These are phyloP conservation scores for Struthidea cinerea DNA, from an alignment of 2,113 vertebrate genomes.

Conservation along the genomic window DNA sequence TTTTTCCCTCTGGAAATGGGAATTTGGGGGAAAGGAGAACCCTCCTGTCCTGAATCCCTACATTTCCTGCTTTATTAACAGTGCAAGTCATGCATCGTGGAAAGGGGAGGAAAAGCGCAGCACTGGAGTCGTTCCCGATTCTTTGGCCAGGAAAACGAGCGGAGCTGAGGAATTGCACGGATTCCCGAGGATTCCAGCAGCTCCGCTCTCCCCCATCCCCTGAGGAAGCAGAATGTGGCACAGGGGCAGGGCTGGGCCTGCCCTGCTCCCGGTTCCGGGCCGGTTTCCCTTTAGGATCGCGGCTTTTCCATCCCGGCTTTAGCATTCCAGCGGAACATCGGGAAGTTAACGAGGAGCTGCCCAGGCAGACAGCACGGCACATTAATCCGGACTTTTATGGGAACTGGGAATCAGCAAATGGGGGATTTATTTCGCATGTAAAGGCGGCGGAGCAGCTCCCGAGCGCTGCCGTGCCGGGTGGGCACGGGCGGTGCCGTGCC, in stretches of 20 bases:
- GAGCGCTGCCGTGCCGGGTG: neutral
- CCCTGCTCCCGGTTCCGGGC: neutral
- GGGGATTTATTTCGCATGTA: neutral
- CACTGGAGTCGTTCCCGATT: neutral
- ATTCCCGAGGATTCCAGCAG: neutral
- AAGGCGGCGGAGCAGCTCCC: neutral
- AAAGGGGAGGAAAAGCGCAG: neutral
- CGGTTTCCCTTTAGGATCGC: neutral
- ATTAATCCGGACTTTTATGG: rapidly evolving
- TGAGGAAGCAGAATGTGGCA: neutral
- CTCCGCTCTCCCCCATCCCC: neutral
- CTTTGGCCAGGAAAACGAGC: neutral
- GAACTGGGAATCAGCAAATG: rapidly evolving
- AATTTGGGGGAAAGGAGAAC: neutral
- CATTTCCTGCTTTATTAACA: neutral
- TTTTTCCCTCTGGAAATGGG: neutral
- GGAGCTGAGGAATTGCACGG: rapidly evolving
- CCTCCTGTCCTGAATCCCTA: neutral
- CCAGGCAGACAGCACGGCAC: neutral
- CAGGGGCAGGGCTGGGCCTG: neutral
- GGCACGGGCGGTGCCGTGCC: neutral
- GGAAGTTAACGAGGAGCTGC: rapidly evolving
- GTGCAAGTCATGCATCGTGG: neutral
- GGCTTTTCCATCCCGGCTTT: neutral
- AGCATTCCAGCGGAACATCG: neutral